These are phyloP conservation scores for Lipophrys pholis DNA, from an alignment of 2,113 vertebrate species.

Conservation along the genomic window DNA sequence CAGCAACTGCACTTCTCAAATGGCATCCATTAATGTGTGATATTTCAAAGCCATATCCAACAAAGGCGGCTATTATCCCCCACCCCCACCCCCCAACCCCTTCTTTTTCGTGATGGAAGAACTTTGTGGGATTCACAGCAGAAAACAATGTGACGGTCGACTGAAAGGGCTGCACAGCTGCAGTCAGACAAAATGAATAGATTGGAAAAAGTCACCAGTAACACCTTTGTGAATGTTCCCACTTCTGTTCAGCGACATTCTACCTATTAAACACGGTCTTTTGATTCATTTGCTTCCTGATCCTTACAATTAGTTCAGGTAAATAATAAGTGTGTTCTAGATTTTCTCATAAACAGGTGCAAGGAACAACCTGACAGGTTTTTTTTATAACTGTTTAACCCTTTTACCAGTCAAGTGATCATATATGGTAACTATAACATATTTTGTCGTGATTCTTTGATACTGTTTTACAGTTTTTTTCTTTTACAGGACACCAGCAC, in stretches of 20 bases:
- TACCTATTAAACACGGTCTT: conserved; percentile 20
- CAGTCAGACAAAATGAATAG: conserved; percentile 60
- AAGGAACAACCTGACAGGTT: no score
- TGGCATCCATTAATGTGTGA: conserved; percentile 77
- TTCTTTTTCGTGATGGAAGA: conserved; percentile 39
- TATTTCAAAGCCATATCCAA: conserved; percentile 75
- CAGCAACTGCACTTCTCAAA: conserved; percentile 70
- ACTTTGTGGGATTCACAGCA: conserved; percentile 58
- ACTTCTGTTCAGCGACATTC: conserved; percentile 29
- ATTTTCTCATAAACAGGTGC: no score
- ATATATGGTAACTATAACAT: no score
- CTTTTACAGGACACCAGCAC: no score
- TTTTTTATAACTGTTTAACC: no score
- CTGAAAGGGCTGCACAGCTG: conserved; percentile 68
- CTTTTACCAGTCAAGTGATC: no score
- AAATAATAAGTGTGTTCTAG: no score
- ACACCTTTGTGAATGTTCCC: conserved; percentile 53
- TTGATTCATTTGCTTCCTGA: conserved; percentile 6
- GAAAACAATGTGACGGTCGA: conserved; percentile 70
- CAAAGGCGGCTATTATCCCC: conserved; percentile 71
- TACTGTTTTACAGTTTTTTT: no score
- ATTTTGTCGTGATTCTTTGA: no score
- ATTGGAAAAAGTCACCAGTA: conserved; percentile 60
- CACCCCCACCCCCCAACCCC: not conserved
- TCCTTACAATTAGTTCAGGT: not conserved